Evolutionary conservation across 1,140 invertebrate genomes (phyloP).

Genomic region (Orussus abietinus): DNA sequence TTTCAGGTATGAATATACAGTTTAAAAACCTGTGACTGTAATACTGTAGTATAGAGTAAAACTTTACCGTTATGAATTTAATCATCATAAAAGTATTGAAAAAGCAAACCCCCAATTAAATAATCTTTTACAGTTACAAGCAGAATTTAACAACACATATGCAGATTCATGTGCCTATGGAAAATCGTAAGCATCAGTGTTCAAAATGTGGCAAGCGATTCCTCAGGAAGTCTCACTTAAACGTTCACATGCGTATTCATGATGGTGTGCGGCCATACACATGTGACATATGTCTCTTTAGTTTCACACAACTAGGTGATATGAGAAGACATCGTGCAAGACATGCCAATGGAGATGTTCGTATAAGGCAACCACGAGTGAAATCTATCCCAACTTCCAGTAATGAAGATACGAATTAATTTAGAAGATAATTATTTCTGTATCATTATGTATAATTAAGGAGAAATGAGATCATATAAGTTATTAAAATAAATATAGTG

Average conservation of each 20-base stretch:
- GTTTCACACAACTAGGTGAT: slow-evolving; percentile 43
- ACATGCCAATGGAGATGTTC: slow-evolving; percentile 23
- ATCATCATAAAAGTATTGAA: neutral
- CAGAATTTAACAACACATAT: slow-evolving; percentile 31
- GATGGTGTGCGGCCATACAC: slow-evolving; percentile 69
- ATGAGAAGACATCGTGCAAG: slow-evolving; percentile 36
- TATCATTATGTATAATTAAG: too few relatives aligned
- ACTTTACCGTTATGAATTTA: slow-evolving; percentile 1
- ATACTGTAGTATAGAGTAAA: neutral
- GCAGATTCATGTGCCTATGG: slow-evolving; percentile 28
- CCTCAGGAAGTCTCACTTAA: slow-evolving; percentile 34
- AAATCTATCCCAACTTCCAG: neutral
- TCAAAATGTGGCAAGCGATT: slow-evolving; percentile 43
- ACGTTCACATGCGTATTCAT: slow-evolving; percentile 57
- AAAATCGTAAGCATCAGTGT: slow-evolving; percentile 35
- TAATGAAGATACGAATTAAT: neutral
- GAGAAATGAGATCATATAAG: too few relatives aligned
- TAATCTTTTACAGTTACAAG: slow-evolving; percentile 28
- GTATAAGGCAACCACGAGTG: neutral
- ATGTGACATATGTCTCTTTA: slow-evolving; percentile 39
- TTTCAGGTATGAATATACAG: slow-evolving; percentile 4
- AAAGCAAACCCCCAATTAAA: neutral
- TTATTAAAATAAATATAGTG: too few relatives aligned
- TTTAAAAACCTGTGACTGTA: neutral
- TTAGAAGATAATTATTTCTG: too few relatives aligned